These are phyloP conservation scores for Phymastichus coffea DNA, from an alignment of 1,140 invertebrate species.

Conservation along the genomic window DNA sequence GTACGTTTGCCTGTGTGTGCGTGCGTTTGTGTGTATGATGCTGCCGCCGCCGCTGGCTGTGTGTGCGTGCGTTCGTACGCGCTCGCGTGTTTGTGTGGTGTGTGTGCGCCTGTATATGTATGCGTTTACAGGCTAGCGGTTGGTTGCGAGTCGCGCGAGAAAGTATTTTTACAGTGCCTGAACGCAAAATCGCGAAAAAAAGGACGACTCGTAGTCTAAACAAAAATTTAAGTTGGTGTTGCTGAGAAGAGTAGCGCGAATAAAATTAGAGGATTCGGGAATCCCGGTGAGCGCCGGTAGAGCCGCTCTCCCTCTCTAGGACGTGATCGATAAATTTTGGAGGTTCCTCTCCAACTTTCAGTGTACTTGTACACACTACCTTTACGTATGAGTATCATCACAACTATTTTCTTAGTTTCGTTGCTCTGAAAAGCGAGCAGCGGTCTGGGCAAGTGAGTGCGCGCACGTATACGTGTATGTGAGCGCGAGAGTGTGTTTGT, in stretches of 20 bases:
- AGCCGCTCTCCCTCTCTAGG: neutral
- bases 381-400: too few relatives aligned
- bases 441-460: too few relatives aligned
- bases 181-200: too few relatives aligned
- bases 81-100: neutral
- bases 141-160: too few relatives aligned
- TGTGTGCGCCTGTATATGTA: too few relatives aligned
- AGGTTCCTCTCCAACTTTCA: neutral
- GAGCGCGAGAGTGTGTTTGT: too few relatives aligned
- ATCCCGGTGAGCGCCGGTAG: neutral
- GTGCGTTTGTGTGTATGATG: neutral
- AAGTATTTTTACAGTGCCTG: neutral
- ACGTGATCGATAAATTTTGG: conserved; percentile 15
- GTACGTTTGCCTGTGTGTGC: neutral
- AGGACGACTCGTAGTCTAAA: too few relatives aligned
- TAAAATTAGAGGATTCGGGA: conserved; percentile 6
- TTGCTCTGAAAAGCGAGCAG: too few relatives aligned
- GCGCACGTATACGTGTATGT: too few relatives aligned
- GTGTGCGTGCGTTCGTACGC: neutral
- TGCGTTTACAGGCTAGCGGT: too few relatives aligned
- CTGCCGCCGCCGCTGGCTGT: neutral
- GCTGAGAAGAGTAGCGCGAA: conserved; percentile 1
- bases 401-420: too few relatives aligned
- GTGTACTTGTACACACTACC: too few relatives aligned
- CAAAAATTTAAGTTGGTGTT: conserved; percentile 12